Percentiles rank a stretch among this genome's conserved stretches.
phyloP scores from a whole-genome alignment of 2,113 vertebrate species.

The Sorex fumeus region DNA sequence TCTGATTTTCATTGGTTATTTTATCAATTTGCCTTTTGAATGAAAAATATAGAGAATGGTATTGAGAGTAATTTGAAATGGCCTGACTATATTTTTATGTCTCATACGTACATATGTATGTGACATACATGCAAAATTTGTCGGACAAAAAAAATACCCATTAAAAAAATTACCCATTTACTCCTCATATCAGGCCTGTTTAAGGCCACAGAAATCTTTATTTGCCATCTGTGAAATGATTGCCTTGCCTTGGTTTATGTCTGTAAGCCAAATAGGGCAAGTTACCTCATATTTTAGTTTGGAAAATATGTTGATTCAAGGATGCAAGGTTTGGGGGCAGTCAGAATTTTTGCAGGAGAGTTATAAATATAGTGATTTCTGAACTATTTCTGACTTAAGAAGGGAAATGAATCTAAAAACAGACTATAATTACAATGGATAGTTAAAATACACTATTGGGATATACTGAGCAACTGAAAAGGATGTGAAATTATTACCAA shows the following conservation, averaged over 20 bases:
- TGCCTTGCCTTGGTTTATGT: not conserved
- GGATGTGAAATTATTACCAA: conserved; percentile 34
- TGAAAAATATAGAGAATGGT: not conserved
- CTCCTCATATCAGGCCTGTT: not conserved
- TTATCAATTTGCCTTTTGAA: conserved; percentile 53
- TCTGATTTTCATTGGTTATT: conserved; percentile 37
- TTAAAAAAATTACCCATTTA: not conserved
- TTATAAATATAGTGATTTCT: not conserved
- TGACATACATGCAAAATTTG: not conserved
- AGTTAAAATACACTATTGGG: not conserved
- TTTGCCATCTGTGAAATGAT: not conserved
- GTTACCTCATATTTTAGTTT: not conserved
- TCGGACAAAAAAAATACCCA: not conserved
- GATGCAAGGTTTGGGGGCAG: not conserved
- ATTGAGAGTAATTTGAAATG: not conserved
- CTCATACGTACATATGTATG: not conserved
- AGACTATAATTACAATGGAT: not conserved
- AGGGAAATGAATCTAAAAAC: not conserved
- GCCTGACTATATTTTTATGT: not conserved
- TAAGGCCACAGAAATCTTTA: not conserved
- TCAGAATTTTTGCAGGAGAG: not conserved
- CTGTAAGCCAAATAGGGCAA: not conserved
- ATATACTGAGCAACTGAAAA: not conserved
- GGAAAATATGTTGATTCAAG: not conserved
- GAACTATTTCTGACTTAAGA: conserved; percentile 12